Evolutionary conservation across 1,140 invertebrate genomes (phyloP), one percentile per base, ranked within the genome.

Genomic region (Spodoptera frugiperda): DNA sequence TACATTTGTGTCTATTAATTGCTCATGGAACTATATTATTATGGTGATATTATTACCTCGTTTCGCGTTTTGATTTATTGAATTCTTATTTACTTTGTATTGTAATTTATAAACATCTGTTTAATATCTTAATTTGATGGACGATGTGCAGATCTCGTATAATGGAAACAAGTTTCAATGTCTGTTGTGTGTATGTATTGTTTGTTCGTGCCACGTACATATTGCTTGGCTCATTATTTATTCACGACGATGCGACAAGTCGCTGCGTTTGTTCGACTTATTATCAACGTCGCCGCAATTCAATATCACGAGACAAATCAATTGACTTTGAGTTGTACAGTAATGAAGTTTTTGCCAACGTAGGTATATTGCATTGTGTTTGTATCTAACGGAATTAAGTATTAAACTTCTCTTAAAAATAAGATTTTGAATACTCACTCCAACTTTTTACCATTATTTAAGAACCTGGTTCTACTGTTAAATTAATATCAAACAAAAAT

Each of bases 121-220:
- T 74, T n/a, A 11, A 63, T 21, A 49, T 54, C 44, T 46, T 75
- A 75, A 65, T 30, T 68, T 49, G 59, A 63, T 51, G 57, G 9
- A 53, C 49, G 25, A 39, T 75, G 30, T 25, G 19, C 21, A 53
- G 70, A 49, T 73, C 54, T 61, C 55, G 17, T 19, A 10, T 48
- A 14, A 73, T 61, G 55, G 59, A 61, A 73, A 73, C 71, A 73
- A 46, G 55, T 59, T 73, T 73, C 44, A 48, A 73, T 49, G 14
- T 54, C 61, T 73, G 71, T 73, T 55, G 39, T 33, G 21, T 48
- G 21, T 21, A 17, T 5, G 39, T 61, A 30, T 73, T 59, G 55
- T 59, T 59, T 61, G 33, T 63, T 39, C 11, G 15, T 61, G 55
- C 14, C 55, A n/a, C 61, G 46, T 46, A 57, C 30, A 61, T 74